Percentiles rank a stretch among this genome's conserved stretches.
phyloP scores from a whole-genome alignment of 2,797 vertebrate species.

The Pelodytes ibericus region DNA sequence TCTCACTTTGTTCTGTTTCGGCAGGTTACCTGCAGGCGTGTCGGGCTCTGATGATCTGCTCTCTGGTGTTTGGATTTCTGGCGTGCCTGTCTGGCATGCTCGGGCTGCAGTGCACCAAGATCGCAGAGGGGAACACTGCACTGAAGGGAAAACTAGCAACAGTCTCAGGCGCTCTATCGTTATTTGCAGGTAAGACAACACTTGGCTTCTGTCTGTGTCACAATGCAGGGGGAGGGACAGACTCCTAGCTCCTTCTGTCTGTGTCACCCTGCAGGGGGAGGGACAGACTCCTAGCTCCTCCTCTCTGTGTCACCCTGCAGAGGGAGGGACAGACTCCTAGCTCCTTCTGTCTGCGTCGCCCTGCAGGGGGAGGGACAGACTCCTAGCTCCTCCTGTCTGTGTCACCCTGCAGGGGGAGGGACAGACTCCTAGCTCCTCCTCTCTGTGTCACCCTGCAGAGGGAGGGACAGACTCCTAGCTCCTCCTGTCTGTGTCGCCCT shows the following conservation, averaged over 20 bases:
- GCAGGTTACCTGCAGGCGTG: constrained; percentile 89
- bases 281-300: neutral
- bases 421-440: no score
- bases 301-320: neutral
- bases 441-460: neutral
- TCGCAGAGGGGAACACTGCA: constrained; percentile 70
- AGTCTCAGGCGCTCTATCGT: constrained; percentile 73
- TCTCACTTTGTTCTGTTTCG: constrained; percentile 21
- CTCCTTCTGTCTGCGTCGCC: no score
- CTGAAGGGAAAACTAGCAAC: constrained; percentile 81
- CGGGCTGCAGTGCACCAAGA: constrained; percentile 83
- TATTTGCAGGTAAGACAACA: constrained; percentile 80
- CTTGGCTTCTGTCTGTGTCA: neutral
- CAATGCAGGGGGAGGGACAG: neutral
- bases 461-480: neutral
- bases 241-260: neutral
- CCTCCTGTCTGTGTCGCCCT: neutral
- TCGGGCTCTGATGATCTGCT: constrained; percentile 84
- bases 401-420: no score
- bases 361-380: no score
- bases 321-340: no score
- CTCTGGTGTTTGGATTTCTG: constrained; percentile 77
- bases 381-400: no score
- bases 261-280: neutral
- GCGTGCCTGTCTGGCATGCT: constrained; percentile 73